phyloP scores from a whole-genome alignment of 2,888 invertebrate species.

The Melolontha melolontha region DNA sequence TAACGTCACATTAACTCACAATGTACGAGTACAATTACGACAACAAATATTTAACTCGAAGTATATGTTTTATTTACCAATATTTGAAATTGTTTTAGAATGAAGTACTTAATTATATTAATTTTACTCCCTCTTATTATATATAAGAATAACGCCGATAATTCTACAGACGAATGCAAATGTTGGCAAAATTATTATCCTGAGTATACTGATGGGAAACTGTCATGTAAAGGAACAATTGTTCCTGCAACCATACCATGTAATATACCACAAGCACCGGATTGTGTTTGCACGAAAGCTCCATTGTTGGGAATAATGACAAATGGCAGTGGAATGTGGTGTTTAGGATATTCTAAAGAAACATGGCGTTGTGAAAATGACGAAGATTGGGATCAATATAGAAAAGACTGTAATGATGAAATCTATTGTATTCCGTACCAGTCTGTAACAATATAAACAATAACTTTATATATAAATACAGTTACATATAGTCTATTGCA shows the following conservation, averaged over 20 bases:
- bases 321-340: constrained; percentile 5
- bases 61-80: too few species aligned
- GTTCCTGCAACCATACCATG: background rate
- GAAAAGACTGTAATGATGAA: constrained; percentile 9
- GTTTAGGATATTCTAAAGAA: background rate
- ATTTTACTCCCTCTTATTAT: too few species aligned
- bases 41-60: too few species aligned
- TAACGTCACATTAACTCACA: too few species aligned
- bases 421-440: constrained; percentile 12
- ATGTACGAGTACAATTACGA: too few species aligned
- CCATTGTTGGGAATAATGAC: constrained; percentile 4
- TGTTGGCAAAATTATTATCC: constrained; percentile 14
- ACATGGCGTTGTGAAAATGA: constrained; percentile 28
- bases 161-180: constrained; percentile 2
- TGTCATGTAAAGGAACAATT: background rate
- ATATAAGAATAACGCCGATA: background rate
- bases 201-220: background rate
- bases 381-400: constrained; percentile 13
- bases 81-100: too few species aligned
- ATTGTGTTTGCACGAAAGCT: background rate
- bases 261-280: constrained; percentile 23
- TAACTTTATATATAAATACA: too few species aligned
- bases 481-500: too few species aligned
- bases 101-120: too few species aligned
- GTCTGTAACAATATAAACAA: too few species aligned